Conservation (phyloP, 2,113 vertebrate genomes). For the Pollimyrus isidori region DNA sequence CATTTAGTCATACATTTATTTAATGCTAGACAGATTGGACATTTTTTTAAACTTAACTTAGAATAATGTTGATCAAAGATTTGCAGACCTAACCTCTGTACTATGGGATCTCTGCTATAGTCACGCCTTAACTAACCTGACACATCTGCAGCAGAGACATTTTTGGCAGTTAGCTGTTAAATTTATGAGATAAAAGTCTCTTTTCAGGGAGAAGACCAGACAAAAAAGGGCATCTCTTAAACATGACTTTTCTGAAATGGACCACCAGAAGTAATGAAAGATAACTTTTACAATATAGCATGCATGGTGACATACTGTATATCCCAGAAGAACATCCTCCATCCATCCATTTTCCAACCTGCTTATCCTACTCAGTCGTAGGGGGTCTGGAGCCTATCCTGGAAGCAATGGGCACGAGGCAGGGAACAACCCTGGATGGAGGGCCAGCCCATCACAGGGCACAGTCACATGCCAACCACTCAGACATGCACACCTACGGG, state of each 20-base stretch:
- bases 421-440: no score
- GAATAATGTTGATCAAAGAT: not conserved
- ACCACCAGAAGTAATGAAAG: not conserved
- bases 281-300: not conserved
- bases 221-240: not conserved
- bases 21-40: not conserved
- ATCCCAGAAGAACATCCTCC: not conserved
- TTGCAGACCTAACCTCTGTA: not conserved
- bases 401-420: no score
- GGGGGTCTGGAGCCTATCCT: no score
- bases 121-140: not conserved
- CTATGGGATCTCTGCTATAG: not conserved
- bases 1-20: not conserved
- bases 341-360: no score
- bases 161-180: not conserved
- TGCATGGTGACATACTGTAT: not conserved
- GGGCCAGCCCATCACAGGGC: no score
- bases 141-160: not conserved
- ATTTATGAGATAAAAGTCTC: not conserved
- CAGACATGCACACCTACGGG: no score
- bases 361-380: no score
- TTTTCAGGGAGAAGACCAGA: not conserved
- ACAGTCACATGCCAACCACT: no score
- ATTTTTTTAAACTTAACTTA: not conserved
- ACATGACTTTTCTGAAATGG: not conserved